These are phyloP conservation scores for Gymnoscelis rufifasciata DNA, from an alignment of 2,888 invertebrate genomes.

Conservation along the genomic window DNA sequence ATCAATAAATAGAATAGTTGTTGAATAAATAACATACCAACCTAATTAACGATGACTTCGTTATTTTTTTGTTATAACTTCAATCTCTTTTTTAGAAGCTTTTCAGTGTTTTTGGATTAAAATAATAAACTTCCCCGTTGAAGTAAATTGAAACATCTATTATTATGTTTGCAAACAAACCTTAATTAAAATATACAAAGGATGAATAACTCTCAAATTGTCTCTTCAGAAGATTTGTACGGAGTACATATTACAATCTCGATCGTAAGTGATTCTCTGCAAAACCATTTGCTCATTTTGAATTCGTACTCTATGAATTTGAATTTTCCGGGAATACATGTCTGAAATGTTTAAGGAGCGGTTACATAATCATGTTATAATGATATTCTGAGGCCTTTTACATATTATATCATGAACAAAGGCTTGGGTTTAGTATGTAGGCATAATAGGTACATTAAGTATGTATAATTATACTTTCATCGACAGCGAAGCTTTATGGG, in stretches of 20 bases:
- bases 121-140: slow-evolving; percentile 24
- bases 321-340: no score
- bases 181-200: slow-evolving; percentile 40
- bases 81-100: not conserved
- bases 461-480: no score
- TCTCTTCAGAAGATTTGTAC: not conserved
- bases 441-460: no score
- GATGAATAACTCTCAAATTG: not conserved
- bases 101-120: not conserved
- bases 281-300: not conserved
- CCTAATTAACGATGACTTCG: no score
- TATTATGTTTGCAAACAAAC: slow-evolving; percentile 39
- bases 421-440: no score
- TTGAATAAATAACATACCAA: no score
- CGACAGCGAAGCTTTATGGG: no score
- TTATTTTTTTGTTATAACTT: not conserved
- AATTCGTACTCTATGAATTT: not conserved
- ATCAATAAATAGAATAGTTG: no score
- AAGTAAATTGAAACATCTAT: slow-evolving; percentile 32
- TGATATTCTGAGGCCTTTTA: no score
- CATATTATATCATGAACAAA: no score
- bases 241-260: not conserved
- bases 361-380: no score
- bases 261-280: not conserved
- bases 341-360: no score